Evolutionary conservation across 2,113 vertebrate species (phyloP).

Genomic region (Megaleporinus macrocephalus): DNA sequence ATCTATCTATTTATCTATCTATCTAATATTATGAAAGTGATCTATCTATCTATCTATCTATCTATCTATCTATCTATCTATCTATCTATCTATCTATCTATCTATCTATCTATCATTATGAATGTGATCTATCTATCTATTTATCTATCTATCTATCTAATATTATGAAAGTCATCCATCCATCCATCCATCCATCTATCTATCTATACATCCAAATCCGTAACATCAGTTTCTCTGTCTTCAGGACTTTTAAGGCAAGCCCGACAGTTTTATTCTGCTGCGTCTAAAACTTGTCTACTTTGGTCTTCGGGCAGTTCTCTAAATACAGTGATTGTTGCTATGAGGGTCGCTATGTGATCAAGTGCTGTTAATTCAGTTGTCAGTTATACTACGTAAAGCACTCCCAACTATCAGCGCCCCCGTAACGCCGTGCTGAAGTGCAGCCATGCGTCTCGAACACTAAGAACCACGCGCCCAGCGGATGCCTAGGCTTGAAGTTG

Average conservation of each 20-base stretch:
- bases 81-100: no score
- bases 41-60: no score
- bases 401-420: slow-evolving; percentile 2
- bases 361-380: slow-evolving; percentile 27
- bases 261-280: not conserved
- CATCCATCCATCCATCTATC: no score
- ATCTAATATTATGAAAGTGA: no score
- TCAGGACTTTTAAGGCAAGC: not conserved
- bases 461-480: not conserved
- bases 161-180: no score
- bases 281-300: not conserved
- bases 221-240: not conserved
- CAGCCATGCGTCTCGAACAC: not conserved
- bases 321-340: not conserved
- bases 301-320: not conserved
- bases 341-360: not conserved
- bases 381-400: not conserved
- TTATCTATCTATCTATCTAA: no score
- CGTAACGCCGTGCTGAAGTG: slow-evolving; percentile 4
- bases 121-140: no score
- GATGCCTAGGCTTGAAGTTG: not conserved
- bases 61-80: no score
- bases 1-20: no score
- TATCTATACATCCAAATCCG: no score
- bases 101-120: no score